phyloP scores from a whole-genome alignment of 2,113 vertebrate species.

The Bubo scandiacus region DNA sequence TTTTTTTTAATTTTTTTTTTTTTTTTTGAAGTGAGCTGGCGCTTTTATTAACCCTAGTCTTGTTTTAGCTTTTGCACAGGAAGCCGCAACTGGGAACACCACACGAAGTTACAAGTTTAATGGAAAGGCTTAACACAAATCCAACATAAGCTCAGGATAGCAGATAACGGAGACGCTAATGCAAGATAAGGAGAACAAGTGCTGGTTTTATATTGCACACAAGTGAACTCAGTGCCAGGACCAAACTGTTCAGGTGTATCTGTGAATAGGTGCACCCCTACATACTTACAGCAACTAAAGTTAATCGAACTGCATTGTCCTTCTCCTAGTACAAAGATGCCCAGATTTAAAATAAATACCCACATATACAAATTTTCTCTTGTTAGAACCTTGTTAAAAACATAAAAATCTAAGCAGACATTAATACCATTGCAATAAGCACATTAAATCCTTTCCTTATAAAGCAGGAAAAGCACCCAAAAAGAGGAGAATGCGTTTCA shows the following conservation, averaged over 20 bases:
- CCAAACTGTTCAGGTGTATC: neutral
- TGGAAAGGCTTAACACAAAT: neutral
- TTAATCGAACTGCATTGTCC: neutral
- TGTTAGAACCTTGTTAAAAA: neutral
- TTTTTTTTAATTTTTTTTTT: too few species aligned
- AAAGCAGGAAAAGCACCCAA: neutral
- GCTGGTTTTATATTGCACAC: neutral
- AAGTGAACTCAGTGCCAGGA: neutral
- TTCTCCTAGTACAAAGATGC: neutral
- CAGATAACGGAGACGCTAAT: neutral
- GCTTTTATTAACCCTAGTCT: neutral
- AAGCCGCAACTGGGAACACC: neutral
- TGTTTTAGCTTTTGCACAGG: neutral
- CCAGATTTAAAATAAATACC: neutral
- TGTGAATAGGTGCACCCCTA: neutral
- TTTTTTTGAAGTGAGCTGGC: neutral
- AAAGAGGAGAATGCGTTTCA: neutral
- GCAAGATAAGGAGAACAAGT: neutral
- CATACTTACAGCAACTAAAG: neutral
- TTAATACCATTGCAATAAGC: neutral
- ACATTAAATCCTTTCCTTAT: neutral
- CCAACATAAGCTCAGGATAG: rapidly evolving
- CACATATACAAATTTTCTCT: neutral
- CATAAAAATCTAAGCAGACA: neutral
- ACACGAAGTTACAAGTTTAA: neutral